Base-by-base conservation (phyloP, 2,113 vertebrate genomes). In the Leucopsar rothschildi region DNA sequence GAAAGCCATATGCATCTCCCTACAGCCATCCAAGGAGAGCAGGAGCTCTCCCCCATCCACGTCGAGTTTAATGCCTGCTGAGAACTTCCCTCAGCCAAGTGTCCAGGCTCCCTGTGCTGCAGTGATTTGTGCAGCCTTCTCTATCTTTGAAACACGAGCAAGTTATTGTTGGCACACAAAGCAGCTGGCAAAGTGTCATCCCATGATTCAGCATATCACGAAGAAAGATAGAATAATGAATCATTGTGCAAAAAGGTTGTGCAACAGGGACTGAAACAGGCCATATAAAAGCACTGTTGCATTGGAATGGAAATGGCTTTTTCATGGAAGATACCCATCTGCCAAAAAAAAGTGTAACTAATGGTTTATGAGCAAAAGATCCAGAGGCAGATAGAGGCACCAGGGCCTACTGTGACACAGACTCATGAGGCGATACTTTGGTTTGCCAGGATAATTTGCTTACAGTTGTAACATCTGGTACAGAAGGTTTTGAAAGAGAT, bases 181-280 rank as follows among this genome's bases (percentile, higher is more conserved):
- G 66, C 68, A 79, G 60, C 57, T 95, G 94, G 95, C 87, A 84
- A 55, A 79, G 81, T 29, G 29, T 95, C 91, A 95, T 90, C 39
- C 88, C 88, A 78, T 90, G 94, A 95, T 90, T 97, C 95, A 96
- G 88, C 90, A 95, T 27, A 94, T 93, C 53, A 61, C 92, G 88
- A 75, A 86, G 68, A 50, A 63, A 88, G 89, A 87, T 7, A 90
- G 81, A 57, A 94, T 72, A 95, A 96, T 88, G 90, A 96, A 95
- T 92, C 92, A 87, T 82, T 97, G 94, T 96, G 73, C 53, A 86
- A 83, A 95, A 60, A 60, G 29, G 61, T 78, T 95, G 82, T 16
- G 3, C 85, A 94, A 90, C 50, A 12, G 0, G 4, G 77, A 18
- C 79, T 45, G 65, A 60, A 96, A 66, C 19, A 66, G 95, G 65